These are phyloP conservation scores for Pachyseris speciosa DNA, from an alignment of 64 coral and sea anemone genomes.

Conservation along the genomic window DNA sequence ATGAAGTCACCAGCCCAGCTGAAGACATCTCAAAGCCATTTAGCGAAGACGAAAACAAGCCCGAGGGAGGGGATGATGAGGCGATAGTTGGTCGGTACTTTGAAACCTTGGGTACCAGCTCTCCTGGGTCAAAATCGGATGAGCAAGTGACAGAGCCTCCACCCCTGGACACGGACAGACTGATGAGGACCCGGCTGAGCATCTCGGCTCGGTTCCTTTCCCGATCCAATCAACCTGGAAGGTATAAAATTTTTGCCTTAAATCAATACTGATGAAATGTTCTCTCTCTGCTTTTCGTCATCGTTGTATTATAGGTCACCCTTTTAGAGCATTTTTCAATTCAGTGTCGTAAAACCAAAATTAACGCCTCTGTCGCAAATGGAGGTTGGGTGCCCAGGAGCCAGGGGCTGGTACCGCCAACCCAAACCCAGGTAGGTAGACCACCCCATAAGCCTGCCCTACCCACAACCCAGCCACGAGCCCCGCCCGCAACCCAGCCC, in stretches of 20 bases:
- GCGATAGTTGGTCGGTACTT: conserved; percentile 42
- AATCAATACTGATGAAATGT: no score
- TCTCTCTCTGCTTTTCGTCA: not conserved
- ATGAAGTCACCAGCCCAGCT: conserved; percentile 15
- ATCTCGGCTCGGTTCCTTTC: conserved; percentile 74
- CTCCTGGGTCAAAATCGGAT: not conserved
- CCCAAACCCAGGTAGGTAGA: no score
- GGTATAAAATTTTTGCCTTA: not conserved
- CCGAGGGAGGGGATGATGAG: conserved; percentile 8
- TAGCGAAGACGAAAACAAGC: conserved; percentile 25
- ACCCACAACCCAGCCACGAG: no score
- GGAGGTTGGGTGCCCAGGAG: no score
- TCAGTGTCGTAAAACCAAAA: no score
- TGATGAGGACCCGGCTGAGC: conserved; percentile 52
- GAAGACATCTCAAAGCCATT: conserved; percentile 24
- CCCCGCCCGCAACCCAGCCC: no score
- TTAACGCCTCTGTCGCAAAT: no score
- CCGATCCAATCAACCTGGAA: conserved; percentile 46
- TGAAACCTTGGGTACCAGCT: conserved; percentile 33
- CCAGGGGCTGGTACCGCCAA: no score
- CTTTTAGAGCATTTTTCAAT: no score
- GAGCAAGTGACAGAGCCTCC: not conserved
- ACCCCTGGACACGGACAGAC: conserved; percentile 26
- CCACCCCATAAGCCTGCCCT: no score
- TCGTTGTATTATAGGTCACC: no score